Base-by-base conservation (phyloP, 2,797 vertebrate species). In the Syngnathus rostellatus region DNA sequence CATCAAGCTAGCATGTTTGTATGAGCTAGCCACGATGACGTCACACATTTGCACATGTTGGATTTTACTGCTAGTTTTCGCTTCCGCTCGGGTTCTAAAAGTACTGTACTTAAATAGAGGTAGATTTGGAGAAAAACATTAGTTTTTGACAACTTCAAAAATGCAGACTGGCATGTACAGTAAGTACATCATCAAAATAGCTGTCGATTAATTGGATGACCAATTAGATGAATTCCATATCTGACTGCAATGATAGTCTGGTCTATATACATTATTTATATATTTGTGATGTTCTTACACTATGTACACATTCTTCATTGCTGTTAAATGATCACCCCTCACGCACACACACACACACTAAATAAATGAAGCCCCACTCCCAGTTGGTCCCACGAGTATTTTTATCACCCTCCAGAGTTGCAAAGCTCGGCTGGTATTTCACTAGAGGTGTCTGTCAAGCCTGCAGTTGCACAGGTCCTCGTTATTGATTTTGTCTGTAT, bases 391-490 rank as follows among this genome's bases (percentile, higher is more conserved):
- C 64, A 0, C 14, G 72, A 72, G 81, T 92, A 91, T 91, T 90
- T 90, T 80, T 90, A 88, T 78, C 81, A 61, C 31, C 16, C 82
- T 79, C 83, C 84, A 64, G 87, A 86, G 88, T 90, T 84, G 80
- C 82, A 21, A 23, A 40, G 71, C 40, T 74, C 78, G 72, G 60
- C 66, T 37, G 6, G 51, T n/a, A 54, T 25, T 25, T n/a, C 48
- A 50, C 16, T 7, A 17, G 48, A 17, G 17, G 48, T 2, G 48
- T 14, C 48, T 50, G 48, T 50, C 48, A 50, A 50, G 5, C 19
- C 7, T n/a, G 40, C 40, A 9, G 40, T 41, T 41, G 40, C 40
- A 3, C 31, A 2, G 31, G 31, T 31, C 31, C 31, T 2, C 31
- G 2, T 31, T 31, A 31, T 31, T 31, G 31, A 16, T 38, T 55